Evolutionary conservation across 2,113 vertebrate genomes (phyloP).

Genomic region (Caretta caretta): DNA sequence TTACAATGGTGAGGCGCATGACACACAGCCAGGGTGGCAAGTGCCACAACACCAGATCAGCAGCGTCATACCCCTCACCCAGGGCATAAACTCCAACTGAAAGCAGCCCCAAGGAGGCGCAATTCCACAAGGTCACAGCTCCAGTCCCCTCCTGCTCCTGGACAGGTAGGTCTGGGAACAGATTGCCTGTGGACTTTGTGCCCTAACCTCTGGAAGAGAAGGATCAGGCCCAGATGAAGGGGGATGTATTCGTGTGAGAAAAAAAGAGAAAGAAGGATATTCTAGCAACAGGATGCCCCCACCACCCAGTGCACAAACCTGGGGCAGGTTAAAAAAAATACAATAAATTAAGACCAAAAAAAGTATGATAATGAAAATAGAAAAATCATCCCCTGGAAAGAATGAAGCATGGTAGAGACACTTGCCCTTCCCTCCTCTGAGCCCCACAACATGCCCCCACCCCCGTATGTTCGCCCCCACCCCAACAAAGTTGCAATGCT

Average conservation of each 20-base stretch:
- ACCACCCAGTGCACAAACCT: slow-evolving; percentile 65
- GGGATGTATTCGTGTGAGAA: background rate
- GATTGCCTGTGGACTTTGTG: background rate
- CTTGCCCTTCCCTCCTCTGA: background rate
- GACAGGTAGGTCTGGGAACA: background rate
- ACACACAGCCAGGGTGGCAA: too few relatives aligned
- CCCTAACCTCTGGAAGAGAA: background rate
- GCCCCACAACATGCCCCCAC: background rate
- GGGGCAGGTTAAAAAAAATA: slow-evolving; percentile 62
- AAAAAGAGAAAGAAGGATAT: slow-evolving; percentile 33
- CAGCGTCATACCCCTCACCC: background rate
- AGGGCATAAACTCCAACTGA: background rate
- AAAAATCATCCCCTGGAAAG: slow-evolving; percentile 47
- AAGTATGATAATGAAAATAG: slow-evolving; percentile 61
- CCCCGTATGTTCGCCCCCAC: background rate
- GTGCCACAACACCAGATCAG: background rate
- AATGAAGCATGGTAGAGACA: slow-evolving; percentile 27
- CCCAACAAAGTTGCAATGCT: slow-evolving; percentile 25
- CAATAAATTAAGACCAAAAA: slow-evolving; percentile 70
- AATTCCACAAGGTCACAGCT: background rate
- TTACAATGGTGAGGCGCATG: background rate
- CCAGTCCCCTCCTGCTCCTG: background rate
- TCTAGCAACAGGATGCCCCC: slow-evolving; percentile 32
- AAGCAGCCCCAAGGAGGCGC: too few relatives aligned
- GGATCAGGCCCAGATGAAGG: background rate